Evolutionary conservation across 2,797 vertebrate genomes (phyloP), one percentile per base, ranked within the genome.

Genomic region (Lindbergichthys nudifrons): DNA sequence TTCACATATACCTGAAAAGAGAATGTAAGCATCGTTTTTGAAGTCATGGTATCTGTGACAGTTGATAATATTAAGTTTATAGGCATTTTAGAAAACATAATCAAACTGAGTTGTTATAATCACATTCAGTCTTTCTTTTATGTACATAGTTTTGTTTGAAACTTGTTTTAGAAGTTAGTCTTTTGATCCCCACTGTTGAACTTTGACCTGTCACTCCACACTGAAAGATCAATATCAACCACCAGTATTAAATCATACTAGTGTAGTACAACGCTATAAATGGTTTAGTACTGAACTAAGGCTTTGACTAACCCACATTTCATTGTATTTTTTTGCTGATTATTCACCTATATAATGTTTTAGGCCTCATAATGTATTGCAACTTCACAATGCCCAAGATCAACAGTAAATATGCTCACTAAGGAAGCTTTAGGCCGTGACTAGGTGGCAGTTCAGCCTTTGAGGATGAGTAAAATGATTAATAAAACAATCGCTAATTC

Each of bases 121-220:
- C 10, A 39, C 0, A 43, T 21, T 9, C 5, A 15, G 46, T 14
- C 36, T 2, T 18, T n/a, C 3, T n/a, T 43, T 72, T 18, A 54
- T 26, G 32, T n/a, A 18, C 21, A 32, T 32, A 10, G 1, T 6
- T 36, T 47, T 67, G 5, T 16, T 11, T 1, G 10, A 16, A 16
- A 43, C 68, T 16, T 57, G 6, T 53, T 65, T 65, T 16, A 62
- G 0, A 10, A 30, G 32, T 75, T 39, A 59, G 41, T 62, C 52
- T 70, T 46, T 80, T 74, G 65, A 87, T 78, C 50, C 11, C 11
- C 19, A n/a, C 5, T 12, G 74, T 81, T 84, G 66, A 86, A 68
- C 88, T 90, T 92, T 90, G 87, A 87, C 65, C 79, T 47, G 26
- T 48, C n/a, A 65, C 46, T 51, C 42, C 43, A 75, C 75, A 74